Evolutionary conservation across 2,888 invertebrate species (phyloP).

Genomic region (Campaea margaritaria): DNA sequence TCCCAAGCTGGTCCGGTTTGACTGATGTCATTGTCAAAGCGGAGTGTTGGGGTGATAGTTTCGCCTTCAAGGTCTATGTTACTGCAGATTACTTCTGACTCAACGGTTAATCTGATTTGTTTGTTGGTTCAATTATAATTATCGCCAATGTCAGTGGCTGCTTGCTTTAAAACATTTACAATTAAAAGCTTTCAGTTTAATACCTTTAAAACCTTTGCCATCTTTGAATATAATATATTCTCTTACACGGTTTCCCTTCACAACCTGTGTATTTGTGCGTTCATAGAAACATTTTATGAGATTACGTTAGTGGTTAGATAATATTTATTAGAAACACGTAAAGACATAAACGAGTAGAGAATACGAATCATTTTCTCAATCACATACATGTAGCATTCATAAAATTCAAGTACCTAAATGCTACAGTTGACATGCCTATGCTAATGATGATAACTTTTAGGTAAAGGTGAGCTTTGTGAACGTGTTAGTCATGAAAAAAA

Average conservation of each 20-base stretch:
- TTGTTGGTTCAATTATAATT: slow-evolving; percentile 15
- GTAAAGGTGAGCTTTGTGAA: not conserved
- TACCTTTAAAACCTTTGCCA: not conserved
- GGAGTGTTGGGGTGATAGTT: slow-evolving; percentile 31
- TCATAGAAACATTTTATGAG: slow-evolving; percentile 37
- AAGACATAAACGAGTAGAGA: slow-evolving; percentile 32
- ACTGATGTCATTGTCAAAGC: slow-evolving; percentile 34
- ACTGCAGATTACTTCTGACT: not conserved
- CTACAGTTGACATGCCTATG: slow-evolving; percentile 37
- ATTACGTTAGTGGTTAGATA: slow-evolving; percentile 3
- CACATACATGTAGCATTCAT: slow-evolving; percentile 39
- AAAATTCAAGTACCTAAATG: slow-evolving; percentile 31
- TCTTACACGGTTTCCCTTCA: slow-evolving; percentile 36
- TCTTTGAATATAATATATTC: not conserved
- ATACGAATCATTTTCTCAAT: slow-evolving; percentile 46
- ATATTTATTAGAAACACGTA: slow-evolving; percentile 19
- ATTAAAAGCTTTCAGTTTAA: not conserved
- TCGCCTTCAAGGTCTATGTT: slow-evolving; percentile 33
- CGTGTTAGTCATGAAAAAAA: not conserved
- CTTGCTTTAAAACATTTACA: not conserved
- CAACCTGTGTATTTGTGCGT: slow-evolving; percentile 45
- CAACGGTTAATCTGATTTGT: slow-evolving; percentile 18
- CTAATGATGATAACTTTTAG: slow-evolving; percentile 16
- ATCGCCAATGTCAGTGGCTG: slow-evolving; percentile 4
- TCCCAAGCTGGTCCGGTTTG: slow-evolving; percentile 26